These are phyloP conservation scores for Dicentrarchus labrax DNA, from an alignment of 2,113 vertebrate species.

Conservation along the genomic window DNA sequence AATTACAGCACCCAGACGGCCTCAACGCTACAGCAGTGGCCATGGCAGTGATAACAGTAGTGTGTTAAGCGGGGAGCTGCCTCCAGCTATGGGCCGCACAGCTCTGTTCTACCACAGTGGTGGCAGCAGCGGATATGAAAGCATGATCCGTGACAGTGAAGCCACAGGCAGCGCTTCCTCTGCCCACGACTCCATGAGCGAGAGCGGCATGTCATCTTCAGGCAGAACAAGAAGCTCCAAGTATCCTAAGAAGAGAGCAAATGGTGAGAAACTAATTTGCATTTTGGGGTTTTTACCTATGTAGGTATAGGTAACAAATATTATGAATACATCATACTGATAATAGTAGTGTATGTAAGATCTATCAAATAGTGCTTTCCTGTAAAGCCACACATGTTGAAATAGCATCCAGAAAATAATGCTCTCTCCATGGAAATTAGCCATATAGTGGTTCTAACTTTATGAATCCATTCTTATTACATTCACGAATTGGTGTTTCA, in stretches of 20 bases:
- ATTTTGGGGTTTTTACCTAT: not conserved
- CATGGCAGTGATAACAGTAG: slow-evolving; percentile 98
- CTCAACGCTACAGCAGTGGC: slow-evolving; percentile 96
- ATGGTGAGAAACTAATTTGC: slow-evolving; percentile 83
- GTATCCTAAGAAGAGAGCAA: slow-evolving; percentile 95
- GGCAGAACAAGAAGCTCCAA: slow-evolving; percentile 92
- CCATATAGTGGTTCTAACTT: slow-evolving; percentile 22
- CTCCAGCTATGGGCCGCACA: slow-evolving; percentile 96
- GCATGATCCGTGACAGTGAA: slow-evolving; percentile 97
- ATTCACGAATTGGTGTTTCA: slow-evolving; percentile 57
- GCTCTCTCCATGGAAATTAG: slow-evolving; percentile 37
- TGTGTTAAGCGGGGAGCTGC: slow-evolving; percentile 94
- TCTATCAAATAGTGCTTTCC: not conserved
- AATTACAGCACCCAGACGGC: slow-evolving; percentile 94
- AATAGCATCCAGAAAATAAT: slow-evolving; percentile 22
- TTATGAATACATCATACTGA: slow-evolving; percentile 5
- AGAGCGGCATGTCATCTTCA: slow-evolving; percentile 91
- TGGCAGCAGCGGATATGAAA: slow-evolving; percentile 97
- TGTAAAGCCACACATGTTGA: not conserved
- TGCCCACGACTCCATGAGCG: slow-evolving; percentile 95
- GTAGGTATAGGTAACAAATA: not conserved
- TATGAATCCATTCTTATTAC: slow-evolving; percentile 61
- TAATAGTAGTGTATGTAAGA: not conserved
- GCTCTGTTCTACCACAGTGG: slow-evolving; percentile 94
- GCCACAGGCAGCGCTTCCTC: slow-evolving; percentile 97